phyloP scores from a whole-genome alignment of 53 echinoderm and acorn worm species.

The Antedon mediterranea region DNA sequence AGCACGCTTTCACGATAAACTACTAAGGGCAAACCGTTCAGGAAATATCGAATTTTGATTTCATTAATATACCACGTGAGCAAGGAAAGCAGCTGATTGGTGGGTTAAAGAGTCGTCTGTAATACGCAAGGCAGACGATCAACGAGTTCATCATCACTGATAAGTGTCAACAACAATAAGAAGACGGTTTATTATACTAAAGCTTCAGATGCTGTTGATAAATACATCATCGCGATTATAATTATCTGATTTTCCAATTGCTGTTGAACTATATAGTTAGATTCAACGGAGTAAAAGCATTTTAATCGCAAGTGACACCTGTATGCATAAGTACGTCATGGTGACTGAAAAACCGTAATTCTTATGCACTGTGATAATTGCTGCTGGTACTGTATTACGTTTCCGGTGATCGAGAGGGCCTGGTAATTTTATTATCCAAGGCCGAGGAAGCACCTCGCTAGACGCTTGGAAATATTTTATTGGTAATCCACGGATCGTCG shows the following conservation, averaged over 20 bases:
- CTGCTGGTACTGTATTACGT: background rate
- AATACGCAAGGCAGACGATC: background rate
- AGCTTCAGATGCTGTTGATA: too few species aligned
- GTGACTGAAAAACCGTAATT: background rate
- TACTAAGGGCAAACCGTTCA: background rate
- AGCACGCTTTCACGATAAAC: background rate
- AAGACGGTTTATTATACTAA: too few species aligned
- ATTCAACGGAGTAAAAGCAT: too few species aligned
- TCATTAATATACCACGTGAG: slow-evolving; percentile 1
- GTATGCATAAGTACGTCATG: background rate
- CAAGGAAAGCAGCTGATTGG: background rate
- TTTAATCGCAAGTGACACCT: too few species aligned
- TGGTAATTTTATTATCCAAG: background rate
- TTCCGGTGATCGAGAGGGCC: background rate
- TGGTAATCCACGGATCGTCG: background rate
- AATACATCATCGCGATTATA: too few species aligned
- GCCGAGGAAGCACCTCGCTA: background rate
- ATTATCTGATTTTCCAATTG: too few species aligned
- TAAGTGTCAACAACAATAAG: too few species aligned
- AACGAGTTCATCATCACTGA: too few species aligned
- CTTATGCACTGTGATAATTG: background rate
- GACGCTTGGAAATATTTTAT: background rate
- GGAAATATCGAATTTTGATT: background rate
- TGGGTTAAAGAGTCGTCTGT: background rate
- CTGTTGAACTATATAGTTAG: too few species aligned